phyloP scores from a whole-genome alignment of 2,888 invertebrate species.

The Mythimna pallens region DNA sequence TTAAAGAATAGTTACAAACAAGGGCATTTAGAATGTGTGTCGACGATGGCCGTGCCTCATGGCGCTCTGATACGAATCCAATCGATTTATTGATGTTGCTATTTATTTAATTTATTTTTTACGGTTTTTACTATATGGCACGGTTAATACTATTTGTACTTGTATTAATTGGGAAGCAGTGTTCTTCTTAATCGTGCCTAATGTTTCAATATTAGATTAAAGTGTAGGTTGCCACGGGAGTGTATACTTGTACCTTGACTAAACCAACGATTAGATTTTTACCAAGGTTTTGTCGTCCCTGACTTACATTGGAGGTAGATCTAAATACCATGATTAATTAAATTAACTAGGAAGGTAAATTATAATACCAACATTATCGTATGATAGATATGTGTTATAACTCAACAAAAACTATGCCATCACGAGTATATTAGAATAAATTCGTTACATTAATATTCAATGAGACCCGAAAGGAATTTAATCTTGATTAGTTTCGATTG shows the following conservation, averaged over 20 bases:
- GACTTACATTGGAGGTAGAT: not conserved
- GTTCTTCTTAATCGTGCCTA: not conserved
- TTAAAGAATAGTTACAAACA: conserved; percentile 57
- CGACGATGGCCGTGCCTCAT: conserved; percentile 23
- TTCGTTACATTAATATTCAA: conserved; percentile 48
- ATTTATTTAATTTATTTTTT: not conserved
- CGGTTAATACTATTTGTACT: too few relatives aligned
- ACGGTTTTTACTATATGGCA: not conserved
- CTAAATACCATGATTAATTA: not conserved
- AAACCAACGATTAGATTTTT: not conserved
- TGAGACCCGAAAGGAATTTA: conserved; percentile 41
- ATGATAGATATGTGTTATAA: conserved; percentile 1
- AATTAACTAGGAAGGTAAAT: conserved; percentile 39
- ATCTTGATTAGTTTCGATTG: conserved; percentile 42
- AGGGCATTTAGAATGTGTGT: conserved; percentile 58
- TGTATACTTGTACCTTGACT: not conserved
- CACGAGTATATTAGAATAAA: conserved; percentile 53
- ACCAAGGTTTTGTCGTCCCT: not conserved
- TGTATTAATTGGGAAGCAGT: not conserved
- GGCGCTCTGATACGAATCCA: conserved; percentile 22
- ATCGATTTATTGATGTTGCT: conserved; percentile 17
- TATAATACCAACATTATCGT: not conserved
- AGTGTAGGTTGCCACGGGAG: not conserved
- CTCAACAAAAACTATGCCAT: conserved; percentile 43
- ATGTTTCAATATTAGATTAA: not conserved